Percentiles rank a stretch among this genome's conserved stretches.
Conservation (phyloP, 2,797 vertebrate genomes). For the Pempheris klunzingeri region DNA sequence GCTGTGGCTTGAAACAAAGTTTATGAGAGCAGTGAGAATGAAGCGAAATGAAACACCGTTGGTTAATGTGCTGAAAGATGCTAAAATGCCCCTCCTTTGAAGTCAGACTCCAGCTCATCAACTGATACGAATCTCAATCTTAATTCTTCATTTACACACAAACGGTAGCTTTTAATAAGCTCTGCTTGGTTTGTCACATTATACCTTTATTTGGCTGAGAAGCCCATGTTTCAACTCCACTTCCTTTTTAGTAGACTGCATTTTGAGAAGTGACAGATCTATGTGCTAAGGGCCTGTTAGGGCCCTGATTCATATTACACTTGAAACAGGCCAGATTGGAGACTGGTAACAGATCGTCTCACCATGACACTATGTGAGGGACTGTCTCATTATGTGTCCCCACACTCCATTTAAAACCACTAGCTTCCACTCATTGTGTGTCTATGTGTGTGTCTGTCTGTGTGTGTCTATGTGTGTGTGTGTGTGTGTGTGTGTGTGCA, state of each 20-base stretch:
- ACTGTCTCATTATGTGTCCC: constrained; percentile 84
- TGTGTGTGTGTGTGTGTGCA: neutral
- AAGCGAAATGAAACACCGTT: neutral
- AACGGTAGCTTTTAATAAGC: neutral
- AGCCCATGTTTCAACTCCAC: constrained; percentile 41
- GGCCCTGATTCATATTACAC: constrained; percentile 78
- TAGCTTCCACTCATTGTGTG: constrained; percentile 37
- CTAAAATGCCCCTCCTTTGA: constrained; percentile 1
- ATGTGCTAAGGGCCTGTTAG: constrained; percentile 72
- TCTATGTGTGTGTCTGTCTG: constrained; percentile 25
- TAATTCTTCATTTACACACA: constrained; percentile 22
- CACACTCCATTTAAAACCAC: constrained; percentile 82
- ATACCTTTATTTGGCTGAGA: constrained; percentile 29
- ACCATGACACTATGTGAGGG: constrained; percentile 78
- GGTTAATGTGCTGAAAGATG: neutral
- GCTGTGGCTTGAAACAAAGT: neutral
- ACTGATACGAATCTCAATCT: neutral
- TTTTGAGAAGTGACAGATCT: constrained; percentile 72
- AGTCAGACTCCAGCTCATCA: constrained; percentile 7
- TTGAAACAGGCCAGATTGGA: constrained; percentile 77
- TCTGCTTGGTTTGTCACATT: constrained; percentile 44
- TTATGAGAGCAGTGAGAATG: neutral
- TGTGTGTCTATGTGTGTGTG: constrained; percentile 17
- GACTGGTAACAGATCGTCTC: constrained; percentile 77
- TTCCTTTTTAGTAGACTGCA: constrained; percentile 54